Evolutionary conservation across 2,797 vertebrate genomes (phyloP), one percentile per base, ranked within the genome.

Genomic region (Mastacembelus armatus): DNA sequence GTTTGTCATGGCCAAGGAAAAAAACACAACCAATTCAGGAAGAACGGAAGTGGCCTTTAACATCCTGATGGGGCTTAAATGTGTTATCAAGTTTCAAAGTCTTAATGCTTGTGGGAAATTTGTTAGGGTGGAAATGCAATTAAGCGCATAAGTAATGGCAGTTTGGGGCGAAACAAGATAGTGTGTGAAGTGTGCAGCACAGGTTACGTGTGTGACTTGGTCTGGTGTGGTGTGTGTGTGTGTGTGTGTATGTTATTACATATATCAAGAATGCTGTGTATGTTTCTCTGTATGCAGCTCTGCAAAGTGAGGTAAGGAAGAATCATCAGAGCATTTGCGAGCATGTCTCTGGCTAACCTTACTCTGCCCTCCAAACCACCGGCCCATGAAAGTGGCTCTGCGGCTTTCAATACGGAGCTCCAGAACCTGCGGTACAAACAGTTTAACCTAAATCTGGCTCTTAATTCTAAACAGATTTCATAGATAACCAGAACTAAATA

Each of bases 341-440:
- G 79, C 42, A 44, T 89, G 88, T 83, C 88, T 85, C 80, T 91
- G 89, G 88, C 89, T 91, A 90, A 92, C 89, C 92, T 82, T 74
- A 51, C 73, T 68, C 71, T 89, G 84, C 82, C 90, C 89, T 78
- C 74, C 59, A 79, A 91, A 87, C 85, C 86, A 85, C 83, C 35
- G 78, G 77, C 68, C 68, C 51, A 2, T 85, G 66, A 78, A 80
- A 70, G 76, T 40, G 74, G 66, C 54, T 80, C 68, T 80, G 85
- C 57, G 85, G 85, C 66, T 86, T 82, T 72, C 50, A 74, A 56
- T 50, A 45, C 1, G 14, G 26, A 83, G 76, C 69, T 79, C 62
- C 66, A 81, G 61, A 58, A 78, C 65, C 74, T 78, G 80, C 16
- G 75, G 77, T 81, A 48, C 65, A 68, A 82, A 77, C 62, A 69